Evolutionary conservation across 2,113 vertebrate species (phyloP), one percentile per base, ranked within the genome.

Genomic region (Hydrolagus affinis): DNA sequence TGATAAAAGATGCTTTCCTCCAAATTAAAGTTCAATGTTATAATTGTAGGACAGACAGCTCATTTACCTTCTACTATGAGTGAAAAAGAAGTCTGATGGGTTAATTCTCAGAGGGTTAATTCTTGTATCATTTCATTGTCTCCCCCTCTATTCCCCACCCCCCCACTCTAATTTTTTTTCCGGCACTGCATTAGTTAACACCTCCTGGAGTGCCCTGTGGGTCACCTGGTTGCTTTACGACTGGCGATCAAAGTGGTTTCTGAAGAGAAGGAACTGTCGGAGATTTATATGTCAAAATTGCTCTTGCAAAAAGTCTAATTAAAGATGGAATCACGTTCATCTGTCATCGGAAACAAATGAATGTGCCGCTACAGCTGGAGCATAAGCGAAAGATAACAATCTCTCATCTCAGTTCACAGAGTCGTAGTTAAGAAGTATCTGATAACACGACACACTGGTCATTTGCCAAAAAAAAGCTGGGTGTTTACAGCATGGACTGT

Each of bases 201-300:
- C 66, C 60, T 83, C 44, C 44, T 44, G 44, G 44, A 44, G 44
- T 44, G 78, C 66, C 32, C 25, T 83, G 78, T 44, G 44, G 44
- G 44, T 68, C 28, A 75, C 73, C 10, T 83, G 25, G 28, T 83
- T 64, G 23, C 15, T 83, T 83, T 66, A 66, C 12, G 19, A 83
- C 8, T 83, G 78, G 60, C 15, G 10, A 89, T 89, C 88, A 88
- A 86, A 90, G 87, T 92, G 91, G 89, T 89, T 91, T 93, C 92
- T 91, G 90, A 93, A 86, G 93, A 92, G 90, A 91, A 64, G 23
- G 89, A 90, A 93, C 91, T 89, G 90, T 92, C 90, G 92, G 89
- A 90, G 92, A 91, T 90, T 89, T 88, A 86, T 87, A 89, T 88
- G 86, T 90, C 87, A 88, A 92, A 89, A 90, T 76, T 89, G 87